Base-by-base conservation (phyloP, 2,113 vertebrate genomes). In the Rhinopomastus cyanomelas region DNA sequence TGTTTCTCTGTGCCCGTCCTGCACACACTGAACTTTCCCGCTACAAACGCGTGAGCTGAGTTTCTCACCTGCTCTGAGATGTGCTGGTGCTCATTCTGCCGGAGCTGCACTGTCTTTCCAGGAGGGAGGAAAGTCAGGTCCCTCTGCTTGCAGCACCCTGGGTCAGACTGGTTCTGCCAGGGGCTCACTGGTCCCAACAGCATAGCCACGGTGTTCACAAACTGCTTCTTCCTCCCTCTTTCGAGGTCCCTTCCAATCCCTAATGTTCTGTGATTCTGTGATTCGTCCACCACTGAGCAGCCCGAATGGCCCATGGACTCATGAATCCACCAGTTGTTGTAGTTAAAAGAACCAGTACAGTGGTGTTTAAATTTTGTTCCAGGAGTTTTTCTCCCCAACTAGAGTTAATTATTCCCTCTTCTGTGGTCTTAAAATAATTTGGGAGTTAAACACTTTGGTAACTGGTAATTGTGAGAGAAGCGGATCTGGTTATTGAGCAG, bases 51-150 rank as follows among this genome's bases (percentile, higher is more conserved):
- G 30, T 56, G 1, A 59, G 66, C 8, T 9, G 71, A 65, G 27
- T 20, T 80, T 32, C 53, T 22, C 16, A 44, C 2, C 9, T 55
- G 19, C 67, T 36, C 20, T 0, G 0, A 48, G 83, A 42, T 0
- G 2, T 21, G 18, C 56, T 21, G 6, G 8, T 52, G 49, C 61
- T 86, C 64, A 13, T 29, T 39, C 83, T 60, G 1, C 21, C 23
- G 14, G 52, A 51, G 37, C 46, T 30, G 18, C 36, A 62, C 25
- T 67, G 53, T 75, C n/a, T 17, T n/a, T 82, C 10, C 3, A 8
- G 68, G 26, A 56, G 32, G 42, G 56, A 14, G 30, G 22, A 25
- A 11, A 6, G 25, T 32, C 14, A 11, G 37, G 14, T 85, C 57
- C 60, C 37, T 42, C 39, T 30, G 27, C 37, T 30, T 44, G 42